Evolutionary conservation across 92 coral and sea anemone genomes (phyloP), one percentile per base, ranked within the genome.

Genomic region (Zoanthus sansibaricus): DNA sequence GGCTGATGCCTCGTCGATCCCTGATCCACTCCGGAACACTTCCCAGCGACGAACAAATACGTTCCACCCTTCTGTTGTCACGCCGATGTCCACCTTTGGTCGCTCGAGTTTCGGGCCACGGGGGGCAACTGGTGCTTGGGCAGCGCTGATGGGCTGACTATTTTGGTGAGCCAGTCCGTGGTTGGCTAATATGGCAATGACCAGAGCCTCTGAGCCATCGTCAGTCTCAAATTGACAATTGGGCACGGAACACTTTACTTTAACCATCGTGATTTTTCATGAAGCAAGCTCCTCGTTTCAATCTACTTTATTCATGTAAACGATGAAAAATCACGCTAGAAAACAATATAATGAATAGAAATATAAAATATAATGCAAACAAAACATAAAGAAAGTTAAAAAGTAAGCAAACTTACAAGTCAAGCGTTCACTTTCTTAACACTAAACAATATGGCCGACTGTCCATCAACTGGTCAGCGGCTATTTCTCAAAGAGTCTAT

Each of bases 11-110:
- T 91, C 93, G 52, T 56, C 83, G 45, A 91, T 89, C 69, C 94
- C 93, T 1, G 94, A 94, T 14, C 94, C 94, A 6, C 70, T 48
- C 0, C 86, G 83, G 85, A 94, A 94, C 0, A 94, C 94, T 9
- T 89, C 77, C 94, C 97, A 93, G 68, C 96, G 89, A 0, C 92
- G 77, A 12, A 80, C 86, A 51, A 91, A 94, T 16, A 89, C 78
- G 16, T 91, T 94, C 94, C 93, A 91, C 25, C 86, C 91, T 51
- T 94, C 93, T 5, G 76, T 48, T 7, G 91, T 64, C 10, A 86
- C 80, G 46, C 91, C 92, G 31, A 91, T 72, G 47, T 94, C 92
- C 11, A 91, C 87, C 46, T 45, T 45, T 73, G 77, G 77, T 73
- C 77, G 55, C 55, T 73, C 77, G 10, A 73, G 55, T 73, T 73